A percentile compares a stretch with the other conserved stretches of the same genome.
phyloP scores from a whole-genome alignment of 2,888 invertebrate genomes.

The Tachystola acroxantha region DNA sequence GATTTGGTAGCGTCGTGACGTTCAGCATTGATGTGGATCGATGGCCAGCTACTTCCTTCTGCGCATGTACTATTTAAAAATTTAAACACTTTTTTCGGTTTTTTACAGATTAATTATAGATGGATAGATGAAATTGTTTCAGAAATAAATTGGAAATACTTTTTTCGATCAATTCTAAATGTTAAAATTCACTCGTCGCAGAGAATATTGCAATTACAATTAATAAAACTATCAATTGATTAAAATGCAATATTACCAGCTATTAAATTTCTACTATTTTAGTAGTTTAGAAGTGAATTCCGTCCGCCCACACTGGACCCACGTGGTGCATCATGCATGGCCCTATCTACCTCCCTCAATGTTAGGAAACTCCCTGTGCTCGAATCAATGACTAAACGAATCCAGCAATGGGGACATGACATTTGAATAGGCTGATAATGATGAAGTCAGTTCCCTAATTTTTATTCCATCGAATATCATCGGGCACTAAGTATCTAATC shows the following conservation, averaged over 20 bases:
- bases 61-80: constrained; percentile 56
- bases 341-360: too few relatives aligned
- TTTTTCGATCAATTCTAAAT: not conserved
- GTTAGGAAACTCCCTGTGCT: too few relatives aligned
- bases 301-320: too few relatives aligned
- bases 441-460: too few relatives aligned
- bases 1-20: constrained; percentile 74
- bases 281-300: too few relatives aligned
- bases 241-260: not conserved
- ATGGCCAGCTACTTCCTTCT: constrained; percentile 62
- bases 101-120: not conserved
- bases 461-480: too few relatives aligned
- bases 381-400: too few relatives aligned
- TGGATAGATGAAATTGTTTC: not conserved
- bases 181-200: not conserved
- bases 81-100: constrained; percentile 34
- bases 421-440: too few relatives aligned
- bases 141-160: not conserved
- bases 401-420: too few relatives aligned
- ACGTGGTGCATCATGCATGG: too few relatives aligned
- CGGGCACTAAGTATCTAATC: too few relatives aligned
- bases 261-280: not conserved
- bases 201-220: not conserved
- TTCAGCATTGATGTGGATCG: constrained; percentile 74
- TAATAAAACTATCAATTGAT: not conserved